Evolutionary conservation across 2,888 invertebrate species (phyloP), one percentile per base, ranked within the genome.

Genomic region (Auanema sp.): DNA sequence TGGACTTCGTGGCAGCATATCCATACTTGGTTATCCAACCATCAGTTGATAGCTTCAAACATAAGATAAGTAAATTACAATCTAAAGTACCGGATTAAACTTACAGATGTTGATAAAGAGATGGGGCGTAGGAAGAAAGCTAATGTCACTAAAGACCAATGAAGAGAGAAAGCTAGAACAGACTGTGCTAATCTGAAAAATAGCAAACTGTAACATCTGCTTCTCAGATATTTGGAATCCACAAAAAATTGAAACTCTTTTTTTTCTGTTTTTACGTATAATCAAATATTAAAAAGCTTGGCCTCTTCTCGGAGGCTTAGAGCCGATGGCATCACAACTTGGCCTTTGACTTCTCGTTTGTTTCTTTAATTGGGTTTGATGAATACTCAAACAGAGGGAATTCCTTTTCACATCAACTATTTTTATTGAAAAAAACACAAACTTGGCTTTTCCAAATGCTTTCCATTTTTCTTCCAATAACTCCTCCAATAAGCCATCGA

Each of bases 401-500:
- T 23, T 23, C 8, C 53, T 52, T 23, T 52, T 55, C 6, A 12
- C 8, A 41, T 40, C n/a, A 11, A 3, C 21, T 47, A 5, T 16
- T 21, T 47, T 3, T 47, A 5, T 8, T 47, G 3, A 5, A 8
- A 21, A 8, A 18, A 47, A 47, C 10, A 51, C 24, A 93, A 93
- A 87, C 88, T 87, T 85, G 67, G 90, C 91, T 85, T 92, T 92
- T 1, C 94, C 93, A 84, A 94, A 97, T 0, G 94, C 91, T 80
- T 93, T 92, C 96, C 96, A 97, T 87, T 97, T 97, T 2, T 94
- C 93, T 83, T 93, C 91, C 12, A 98, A 86, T 16, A 98, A 88
- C 84, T 96, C 93, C 21, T 94, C 92, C 52, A 97, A 86, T 76
- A 95, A 90, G 0, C 96, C 96, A 84, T 96, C 95, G 87, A 97